Conservation (phyloP, 2,797 vertebrate genomes). For the Brotula barbata region DNA sequence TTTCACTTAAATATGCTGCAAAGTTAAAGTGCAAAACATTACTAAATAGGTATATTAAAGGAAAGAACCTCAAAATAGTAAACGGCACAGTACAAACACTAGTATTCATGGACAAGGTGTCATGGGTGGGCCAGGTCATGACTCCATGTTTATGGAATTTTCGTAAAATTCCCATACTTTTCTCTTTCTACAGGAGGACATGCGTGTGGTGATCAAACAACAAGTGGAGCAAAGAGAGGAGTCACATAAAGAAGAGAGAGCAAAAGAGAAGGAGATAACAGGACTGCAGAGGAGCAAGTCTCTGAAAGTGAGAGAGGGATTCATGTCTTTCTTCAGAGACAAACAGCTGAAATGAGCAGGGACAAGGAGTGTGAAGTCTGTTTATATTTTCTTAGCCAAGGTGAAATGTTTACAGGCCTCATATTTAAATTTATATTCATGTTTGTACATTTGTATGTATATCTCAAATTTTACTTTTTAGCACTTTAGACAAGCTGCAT, state of each 20-base stretch:
- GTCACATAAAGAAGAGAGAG: constrained; percentile 31
- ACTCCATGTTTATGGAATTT: too few relatives aligned
- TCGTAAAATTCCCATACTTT: neutral
- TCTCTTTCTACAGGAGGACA: constrained; percentile 78
- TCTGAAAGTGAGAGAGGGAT: constrained; percentile 71
- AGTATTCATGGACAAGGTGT: too few relatives aligned
- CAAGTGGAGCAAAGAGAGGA: constrained; percentile 78
- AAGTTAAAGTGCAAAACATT: too few relatives aligned
- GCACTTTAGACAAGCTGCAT: neutral
- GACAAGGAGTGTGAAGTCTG: neutral
- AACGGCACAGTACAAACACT: too few relatives aligned
- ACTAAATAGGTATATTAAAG: too few relatives aligned
- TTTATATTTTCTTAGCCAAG: neutral
- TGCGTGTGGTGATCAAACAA: constrained; percentile 80
- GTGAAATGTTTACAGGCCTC: constrained; percentile 57
- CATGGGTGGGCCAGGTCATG: too few relatives aligned
- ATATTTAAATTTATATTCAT: constrained; percentile 30
- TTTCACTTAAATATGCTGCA: too few relatives aligned
- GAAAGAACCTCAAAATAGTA: too few relatives aligned
- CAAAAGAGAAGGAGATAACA: constrained; percentile 27
- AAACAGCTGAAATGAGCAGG: constrained; percentile 51
- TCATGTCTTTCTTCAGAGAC: constrained; percentile 79
- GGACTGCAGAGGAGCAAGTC: constrained; percentile 79
- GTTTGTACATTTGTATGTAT: constrained; percentile 46
- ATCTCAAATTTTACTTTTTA: constrained; percentile 44